Conservation (phyloP, 2,888 invertebrate genomes). For the Agrochola macilenta region DNA sequence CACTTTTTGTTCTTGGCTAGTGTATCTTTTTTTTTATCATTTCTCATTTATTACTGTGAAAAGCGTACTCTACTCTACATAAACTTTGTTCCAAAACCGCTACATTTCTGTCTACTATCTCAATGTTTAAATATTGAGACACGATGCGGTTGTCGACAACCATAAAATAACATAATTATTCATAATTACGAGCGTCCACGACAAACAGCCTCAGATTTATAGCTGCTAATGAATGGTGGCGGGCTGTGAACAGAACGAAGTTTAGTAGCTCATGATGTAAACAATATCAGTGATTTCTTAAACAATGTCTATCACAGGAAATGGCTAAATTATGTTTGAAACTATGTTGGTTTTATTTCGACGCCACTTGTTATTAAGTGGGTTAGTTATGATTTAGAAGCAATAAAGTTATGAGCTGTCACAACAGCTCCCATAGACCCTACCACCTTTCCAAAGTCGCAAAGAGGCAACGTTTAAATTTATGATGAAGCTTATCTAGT, state of each 20-base stretch:
- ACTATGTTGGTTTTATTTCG: constrained; percentile 19
- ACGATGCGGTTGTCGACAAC: constrained; percentile 78
- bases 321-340: constrained; percentile 28
- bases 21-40: neutral
- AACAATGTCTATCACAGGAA: constrained; percentile 38
- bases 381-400: neutral
- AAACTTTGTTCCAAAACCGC: constrained; percentile 47
- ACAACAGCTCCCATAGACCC: neutral
- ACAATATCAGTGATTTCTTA: constrained; percentile 50
- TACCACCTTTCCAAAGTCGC: neutral
- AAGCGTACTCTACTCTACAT: neutral
- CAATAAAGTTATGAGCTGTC: neutral
- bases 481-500: neutral
- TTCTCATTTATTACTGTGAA: neutral
- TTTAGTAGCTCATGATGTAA: constrained; percentile 64
- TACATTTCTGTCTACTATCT: constrained; percentile 69
- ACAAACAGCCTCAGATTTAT: constrained; percentile 85
- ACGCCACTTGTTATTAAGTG: constrained; percentile 17
- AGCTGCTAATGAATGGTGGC: constrained; percentile 77
- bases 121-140: constrained; percentile 78
- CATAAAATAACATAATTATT: constrained; percentile 85
- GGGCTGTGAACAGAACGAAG: constrained; percentile 67
- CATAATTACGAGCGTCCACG: constrained; percentile 82
- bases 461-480: neutral
- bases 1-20: neutral